phyloP scores from a whole-genome alignment of 2,888 invertebrate genomes.

The Ethmia dodecea region DNA sequence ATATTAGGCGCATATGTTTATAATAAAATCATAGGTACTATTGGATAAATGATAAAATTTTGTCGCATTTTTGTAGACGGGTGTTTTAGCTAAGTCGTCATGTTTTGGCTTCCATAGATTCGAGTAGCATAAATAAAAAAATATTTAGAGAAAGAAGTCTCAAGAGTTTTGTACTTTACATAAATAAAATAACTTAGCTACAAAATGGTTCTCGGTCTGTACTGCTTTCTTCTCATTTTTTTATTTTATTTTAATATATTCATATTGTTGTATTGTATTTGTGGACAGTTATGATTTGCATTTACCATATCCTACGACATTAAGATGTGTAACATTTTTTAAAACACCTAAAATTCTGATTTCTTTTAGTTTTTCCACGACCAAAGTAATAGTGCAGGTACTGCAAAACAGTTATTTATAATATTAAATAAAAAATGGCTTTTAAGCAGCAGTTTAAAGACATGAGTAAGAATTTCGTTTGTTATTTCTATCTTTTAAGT shows the following conservation, averaged over 20 bases:
- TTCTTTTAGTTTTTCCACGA: slow-evolving; percentile 18
- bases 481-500: slow-evolving; percentile 45
- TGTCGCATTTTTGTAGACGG: slow-evolving; percentile 50
- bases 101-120: slow-evolving; percentile 72
- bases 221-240: slow-evolving; percentile 9
- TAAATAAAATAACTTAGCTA: slow-evolving; percentile 26
- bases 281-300: slow-evolving; percentile 52
- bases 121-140: slow-evolving; percentile 39
- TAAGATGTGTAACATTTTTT: slow-evolving; percentile 7
- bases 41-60: slow-evolving; percentile 24
- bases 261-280: too few relatives aligned
- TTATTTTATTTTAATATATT: slow-evolving; percentile 10
- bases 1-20: slow-evolving; percentile 43
- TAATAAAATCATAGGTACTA: slow-evolving; percentile 19
- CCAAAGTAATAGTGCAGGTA: slow-evolving; percentile 36
- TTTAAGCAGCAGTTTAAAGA: slow-evolving; percentile 71
- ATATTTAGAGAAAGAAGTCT: slow-evolving; percentile 11
- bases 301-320: slow-evolving; percentile 37
- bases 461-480: slow-evolving; percentile 51
- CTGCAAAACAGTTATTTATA: slow-evolving; percentile 23
- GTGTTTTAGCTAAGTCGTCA: slow-evolving; percentile 44
- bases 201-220: slow-evolving; percentile 16
- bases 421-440: slow-evolving; percentile 27
- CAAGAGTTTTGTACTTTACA: slow-evolving; percentile 54
- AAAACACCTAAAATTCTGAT: slow-evolving; percentile 29